These are phyloP conservation scores for Mesorhabditis spiculigera DNA, from an alignment of 2,888 invertebrate species.

Conservation along the genomic window DNA sequence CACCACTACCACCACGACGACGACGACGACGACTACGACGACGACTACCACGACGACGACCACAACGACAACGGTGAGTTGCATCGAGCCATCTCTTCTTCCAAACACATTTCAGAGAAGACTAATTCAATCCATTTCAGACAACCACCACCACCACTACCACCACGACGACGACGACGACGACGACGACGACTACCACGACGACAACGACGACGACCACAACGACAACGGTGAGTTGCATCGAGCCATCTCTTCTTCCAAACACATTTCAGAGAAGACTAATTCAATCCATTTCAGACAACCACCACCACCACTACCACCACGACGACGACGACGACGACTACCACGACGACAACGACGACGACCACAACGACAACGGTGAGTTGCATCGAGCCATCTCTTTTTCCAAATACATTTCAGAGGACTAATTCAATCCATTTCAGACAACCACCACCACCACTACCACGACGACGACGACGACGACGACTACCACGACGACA, in stretches of 20 bases:
- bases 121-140: no score
- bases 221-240: background rate
- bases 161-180: background rate
- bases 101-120: no score
- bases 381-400: no score
- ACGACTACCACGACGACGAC: background rate
- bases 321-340: background rate
- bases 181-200: background rate
- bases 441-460: conserved; percentile 3
- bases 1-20: background rate
- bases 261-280: background rate
- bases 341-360: background rate
- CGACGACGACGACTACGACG: background rate
- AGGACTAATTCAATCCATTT: background rate
- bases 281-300: background rate
- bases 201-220: background rate
- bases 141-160: background rate
- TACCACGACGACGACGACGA: conserved; percentile 3
- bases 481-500: background rate
- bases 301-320: background rate
- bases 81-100: no score
- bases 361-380: background rate
- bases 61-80: background rate
- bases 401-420: no score
- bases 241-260: background rate